Evolutionary conservation across 2,113 vertebrate genomes (phyloP).

Genomic region (Chloropsis hardwickii): DNA sequence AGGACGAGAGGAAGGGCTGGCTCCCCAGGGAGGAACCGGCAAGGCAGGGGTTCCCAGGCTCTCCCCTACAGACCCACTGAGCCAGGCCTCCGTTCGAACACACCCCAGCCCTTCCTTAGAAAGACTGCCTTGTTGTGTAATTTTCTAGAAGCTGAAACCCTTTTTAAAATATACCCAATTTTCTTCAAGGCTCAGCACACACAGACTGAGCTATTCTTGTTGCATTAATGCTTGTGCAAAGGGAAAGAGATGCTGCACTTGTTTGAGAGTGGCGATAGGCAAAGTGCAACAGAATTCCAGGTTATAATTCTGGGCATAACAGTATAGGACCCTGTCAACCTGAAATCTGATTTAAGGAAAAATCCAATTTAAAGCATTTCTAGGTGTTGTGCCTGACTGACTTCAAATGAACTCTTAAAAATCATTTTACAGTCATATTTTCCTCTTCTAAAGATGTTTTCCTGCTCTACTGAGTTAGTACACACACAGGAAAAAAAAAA

Average conservation of each 20-base stretch:
- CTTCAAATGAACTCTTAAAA: conserved; percentile 31
- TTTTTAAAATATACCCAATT: not conserved
- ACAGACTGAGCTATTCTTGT: not conserved
- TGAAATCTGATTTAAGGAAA: conserved; percentile 10
- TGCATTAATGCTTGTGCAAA: not conserved
- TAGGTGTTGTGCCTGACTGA: conserved; percentile 7
- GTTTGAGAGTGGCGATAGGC: not conserved
- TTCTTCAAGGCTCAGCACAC: not conserved
- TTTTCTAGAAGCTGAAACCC: not conserved
- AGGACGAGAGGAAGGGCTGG: not conserved
- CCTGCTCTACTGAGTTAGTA: not conserved
- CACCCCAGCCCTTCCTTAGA: not conserved
- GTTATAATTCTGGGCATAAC: conserved; percentile 1
- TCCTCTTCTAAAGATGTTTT: not conserved
- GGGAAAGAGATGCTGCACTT: not conserved
- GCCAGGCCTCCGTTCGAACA: not conserved
- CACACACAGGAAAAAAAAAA: not conserved
- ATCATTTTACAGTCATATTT: conserved; percentile 22
- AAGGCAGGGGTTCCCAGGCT: not conserved
- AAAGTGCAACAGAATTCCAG: not conserved
- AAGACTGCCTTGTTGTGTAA: not conserved
- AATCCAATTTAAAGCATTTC: conserved; percentile 7
- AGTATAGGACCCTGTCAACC: not conserved
- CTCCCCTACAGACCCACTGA: not conserved
- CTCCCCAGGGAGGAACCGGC: not conserved